Base-by-base conservation (phyloP, 2,888 invertebrate genomes). In the Rhamphomyia laevipes region DNA sequence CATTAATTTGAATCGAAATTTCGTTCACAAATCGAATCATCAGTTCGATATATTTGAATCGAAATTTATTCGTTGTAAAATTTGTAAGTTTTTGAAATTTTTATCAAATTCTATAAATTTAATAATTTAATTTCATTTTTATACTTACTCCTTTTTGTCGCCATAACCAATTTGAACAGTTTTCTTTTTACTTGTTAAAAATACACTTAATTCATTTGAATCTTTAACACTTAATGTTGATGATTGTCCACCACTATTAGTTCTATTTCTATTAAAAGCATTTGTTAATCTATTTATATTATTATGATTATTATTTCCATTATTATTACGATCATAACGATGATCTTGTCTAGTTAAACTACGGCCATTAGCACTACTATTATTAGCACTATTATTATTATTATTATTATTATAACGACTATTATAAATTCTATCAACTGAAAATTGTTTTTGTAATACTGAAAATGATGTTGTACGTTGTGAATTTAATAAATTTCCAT, bases 401-500 rank as follows among this genome's bases (percentile, higher is more conserved):
- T 18, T 5, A 12, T 44, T 27, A 37, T 44, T 33, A 46, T 45
- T 50, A 43, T 5, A 38, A 35, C n/a, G 13, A n/a, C 7, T 35
- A n/a, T 45, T 11, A 37, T 48, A 48, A 9, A 49, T 45, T 44
- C 50, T 51, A 31, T 55, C 55, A 40, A 55, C 48, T 21, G 55
- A 55, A 21, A 51, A 53, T 47, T 53, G 55, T 35, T 51, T 52
- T 44, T 53, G 52, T 7, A 53, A 46, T 13, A 48, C n/a, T 4
- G 50, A 44, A 33, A 43, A 51, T 45, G 49, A 49, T 16, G 38
- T 30, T 6, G 2, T 33, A 18, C 49, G 47, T 13, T 50, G 42
- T 13, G 51, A 38, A n/a, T n/a, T n/a, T 35, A 35, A n/a, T 35
- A 35, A 35, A 30, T 46, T 48, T 16, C 16, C 11, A 44, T 44